A percentile compares a stretch with the other conserved stretches of the same genome.
These are phyloP conservation scores for Papilio aristodemus DNA, from an alignment of 1,140 invertebrate genomes.

Conservation along the genomic window DNA sequence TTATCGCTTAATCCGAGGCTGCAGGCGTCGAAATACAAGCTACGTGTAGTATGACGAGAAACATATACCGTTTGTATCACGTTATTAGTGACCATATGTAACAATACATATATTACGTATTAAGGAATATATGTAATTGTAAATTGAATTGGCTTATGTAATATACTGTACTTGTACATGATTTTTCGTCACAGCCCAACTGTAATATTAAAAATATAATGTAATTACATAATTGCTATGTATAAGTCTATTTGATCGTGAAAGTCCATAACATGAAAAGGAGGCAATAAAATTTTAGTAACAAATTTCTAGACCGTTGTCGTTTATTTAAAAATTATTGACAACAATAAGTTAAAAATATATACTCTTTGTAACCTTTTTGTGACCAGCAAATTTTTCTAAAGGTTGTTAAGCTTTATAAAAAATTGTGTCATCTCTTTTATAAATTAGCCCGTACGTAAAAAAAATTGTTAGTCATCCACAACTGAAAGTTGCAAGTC, in stretches of 20 bases:
- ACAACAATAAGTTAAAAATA: neutral
- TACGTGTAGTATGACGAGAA: neutral
- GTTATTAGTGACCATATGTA: neutral
- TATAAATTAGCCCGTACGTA: constrained; percentile 8
- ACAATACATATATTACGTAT: no score
- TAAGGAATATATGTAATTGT: no score
- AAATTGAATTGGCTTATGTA: no score
- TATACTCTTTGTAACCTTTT: neutral
- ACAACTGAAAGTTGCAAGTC: constrained; percentile 14
- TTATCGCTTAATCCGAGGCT: neutral
- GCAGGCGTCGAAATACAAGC: neutral
- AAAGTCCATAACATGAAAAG: no score
- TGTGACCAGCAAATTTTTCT: neutral
- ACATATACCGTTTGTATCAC: neutral
- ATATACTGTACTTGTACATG: no score
- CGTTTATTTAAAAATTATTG: neutral
- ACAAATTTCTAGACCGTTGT: no score
- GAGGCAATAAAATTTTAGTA: no score
- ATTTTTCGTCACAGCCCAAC: no score
- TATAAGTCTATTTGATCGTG: no score
- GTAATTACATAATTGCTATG: no score
- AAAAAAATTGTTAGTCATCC: constrained; percentile 15
- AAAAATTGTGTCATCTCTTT: constrained; percentile 22
- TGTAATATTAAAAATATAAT: no score
- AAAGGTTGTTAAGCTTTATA: constrained; percentile 1